A percentile compares a stretch with the other conserved stretches of the same genome.
Conservation (phyloP, 2,113 vertebrate species). For the Dipodomys stephensi region DNA sequence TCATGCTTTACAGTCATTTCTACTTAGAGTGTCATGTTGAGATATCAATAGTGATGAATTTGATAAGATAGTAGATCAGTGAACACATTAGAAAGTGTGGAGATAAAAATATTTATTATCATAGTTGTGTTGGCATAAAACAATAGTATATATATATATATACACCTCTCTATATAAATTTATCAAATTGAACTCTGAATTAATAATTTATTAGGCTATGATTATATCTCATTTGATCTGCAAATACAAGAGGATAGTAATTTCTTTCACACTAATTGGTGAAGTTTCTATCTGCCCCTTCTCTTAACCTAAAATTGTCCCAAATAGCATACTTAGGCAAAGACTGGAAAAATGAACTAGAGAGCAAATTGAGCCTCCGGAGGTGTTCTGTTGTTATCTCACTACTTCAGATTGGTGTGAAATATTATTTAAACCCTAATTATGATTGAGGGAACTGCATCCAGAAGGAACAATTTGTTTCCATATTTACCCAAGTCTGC, state of each 20-base stretch:
- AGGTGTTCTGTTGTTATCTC: background rate
- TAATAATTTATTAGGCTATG: background rate
- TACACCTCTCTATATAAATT: background rate
- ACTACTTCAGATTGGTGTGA: background rate
- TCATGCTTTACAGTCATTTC: background rate
- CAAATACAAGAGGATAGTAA: background rate
- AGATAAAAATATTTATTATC: background rate
- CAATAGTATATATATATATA: background rate
- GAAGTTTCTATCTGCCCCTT: background rate
- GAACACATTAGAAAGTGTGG: background rate
- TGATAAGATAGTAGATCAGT: background rate
- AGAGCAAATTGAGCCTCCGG: background rate
- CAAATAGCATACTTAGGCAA: background rate
- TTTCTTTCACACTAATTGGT: background rate
- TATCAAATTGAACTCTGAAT: background rate
- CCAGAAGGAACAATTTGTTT: background rate
- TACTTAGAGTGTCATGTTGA: too few species aligned
- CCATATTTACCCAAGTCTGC: background rate
- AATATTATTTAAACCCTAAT: background rate
- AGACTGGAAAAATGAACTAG: background rate
- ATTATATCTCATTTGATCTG: background rate
- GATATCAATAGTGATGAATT: background rate
- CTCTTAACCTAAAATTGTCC: background rate
- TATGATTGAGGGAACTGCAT: background rate
- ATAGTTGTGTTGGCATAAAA: background rate